Evolutionary conservation across 2,888 invertebrate species (phyloP), one percentile per base, ranked within the genome.

Genomic region (Agelastica alni): DNA sequence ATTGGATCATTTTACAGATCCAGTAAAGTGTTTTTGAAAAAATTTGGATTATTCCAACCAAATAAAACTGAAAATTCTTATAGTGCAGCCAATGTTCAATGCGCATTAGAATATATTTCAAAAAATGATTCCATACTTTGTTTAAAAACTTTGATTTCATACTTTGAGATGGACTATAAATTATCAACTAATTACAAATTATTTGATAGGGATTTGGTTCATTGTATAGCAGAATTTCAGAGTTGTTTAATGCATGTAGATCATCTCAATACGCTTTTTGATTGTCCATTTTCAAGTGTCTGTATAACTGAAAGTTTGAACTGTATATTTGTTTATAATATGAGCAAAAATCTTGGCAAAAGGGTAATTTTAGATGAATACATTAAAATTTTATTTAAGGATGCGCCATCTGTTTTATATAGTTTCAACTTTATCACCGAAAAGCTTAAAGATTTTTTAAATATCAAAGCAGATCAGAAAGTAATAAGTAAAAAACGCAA

Each of bases 251-350:
- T 78, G 9, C 82, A 84, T 61, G 73, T 82, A 2, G 81, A 82
- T 61, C 76, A 83, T 62, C 74, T 92, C 6, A 91, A 91, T 76
- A 78, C 77, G 1, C 68, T 91, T 31, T 80, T 91, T 43, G 77
- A 81, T 51, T 78, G 74, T 51, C 86, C 87, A 0, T 85, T 84
- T 67, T 69, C 78, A 26, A 73, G 77, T 59, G 80, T 83, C 28
- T 75, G 78, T 26, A 80, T 87, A 66, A 81, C 82, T n/a, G 82
- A 84, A 64, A 78, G 83, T 56, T 89, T 82, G 61, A 87, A 89
- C 73, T 91, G 91, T 0, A 87, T 89, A 0, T 86, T 91, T 73
- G 71, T 88, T 1, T 91, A 91, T 66, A 91, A 91, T 77, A 75
- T 88, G 17, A 85, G 85, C 52, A 75, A 76, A 20, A 83, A 85